Conservation (phyloP, 2,113 vertebrate genomes). For the Podiceps cristatus region DNA sequence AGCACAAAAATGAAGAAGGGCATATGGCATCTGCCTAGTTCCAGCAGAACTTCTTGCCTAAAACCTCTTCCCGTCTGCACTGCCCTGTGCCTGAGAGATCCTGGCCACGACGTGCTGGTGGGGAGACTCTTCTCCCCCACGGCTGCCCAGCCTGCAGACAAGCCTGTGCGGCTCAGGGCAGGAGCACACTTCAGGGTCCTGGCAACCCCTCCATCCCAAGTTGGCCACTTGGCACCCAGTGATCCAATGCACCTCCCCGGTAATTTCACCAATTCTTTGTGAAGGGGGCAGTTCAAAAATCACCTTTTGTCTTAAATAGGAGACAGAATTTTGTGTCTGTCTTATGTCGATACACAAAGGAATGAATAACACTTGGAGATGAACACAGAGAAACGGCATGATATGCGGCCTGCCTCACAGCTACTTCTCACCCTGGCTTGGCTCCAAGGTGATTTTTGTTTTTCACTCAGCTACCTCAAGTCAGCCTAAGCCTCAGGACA, state of each 20-base stretch:
- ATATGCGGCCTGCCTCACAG: background rate
- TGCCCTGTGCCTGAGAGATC: background rate
- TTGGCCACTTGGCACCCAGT: background rate
- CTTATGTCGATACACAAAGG: background rate
- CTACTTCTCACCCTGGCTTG: background rate
- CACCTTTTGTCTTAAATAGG: fast-evolving
- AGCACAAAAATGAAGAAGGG: background rate
- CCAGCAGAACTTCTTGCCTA: background rate
- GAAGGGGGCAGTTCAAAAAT: background rate
- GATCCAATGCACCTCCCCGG: fast-evolving
- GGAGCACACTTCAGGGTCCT: background rate
- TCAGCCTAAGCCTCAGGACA: background rate
- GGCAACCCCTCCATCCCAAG: background rate
- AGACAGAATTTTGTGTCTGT: background rate
- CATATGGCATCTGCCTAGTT: background rate
- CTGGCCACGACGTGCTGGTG: background rate
- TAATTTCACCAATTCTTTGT: background rate
- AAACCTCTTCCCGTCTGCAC: background rate
- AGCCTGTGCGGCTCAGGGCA: background rate
- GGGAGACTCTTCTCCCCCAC: background rate
- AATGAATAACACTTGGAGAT: background rate
- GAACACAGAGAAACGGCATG: background rate
- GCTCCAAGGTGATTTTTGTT: background rate
- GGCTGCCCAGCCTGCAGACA: background rate
- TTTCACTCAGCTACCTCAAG: background rate